Base-by-base conservation (phyloP, 2,113 vertebrate genomes). In the Columbina picui region DNA sequence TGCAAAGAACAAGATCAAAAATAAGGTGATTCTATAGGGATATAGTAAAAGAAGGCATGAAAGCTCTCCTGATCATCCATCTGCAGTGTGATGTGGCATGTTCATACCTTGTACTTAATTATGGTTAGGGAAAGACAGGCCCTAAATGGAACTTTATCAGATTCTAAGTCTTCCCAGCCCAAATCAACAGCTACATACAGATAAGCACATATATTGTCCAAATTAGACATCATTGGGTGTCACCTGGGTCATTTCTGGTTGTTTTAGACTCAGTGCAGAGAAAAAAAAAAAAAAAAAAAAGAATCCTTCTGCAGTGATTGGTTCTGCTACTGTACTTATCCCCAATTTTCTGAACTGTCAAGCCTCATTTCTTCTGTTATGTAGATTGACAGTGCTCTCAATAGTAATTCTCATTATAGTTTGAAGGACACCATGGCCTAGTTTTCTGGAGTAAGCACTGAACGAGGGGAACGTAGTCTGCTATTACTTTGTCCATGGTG, bases 401-500 rank as follows among this genome's bases (percentile, higher is more conserved):
- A 29, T 38, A 77, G 80, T 49, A 68, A 68, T 87, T 87, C 90
- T 94, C 92, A 77, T 96, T 95, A 90, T 9, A 39, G 45, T 53
- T 84, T 89, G 88, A 96, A 97, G 96, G 96, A 94, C 93, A 80
- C 36, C 17, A 41, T 84, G 89, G 94, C 96, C 96, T 93, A 34
- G 41, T 93, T 96, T 95, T 30, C 26, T 2, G 25, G 52, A 65
- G 41, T 84, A 71, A 36, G 70, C 57, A 36, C 52, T 34, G 76
- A 89, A 38, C 0, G 2, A 90, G 74, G 63, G 67, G 92, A 87
- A 43, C 6, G 7, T 14, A 93, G 75, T 55, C 84, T 82, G 36
- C 83, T 81, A 47, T 71, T 80, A 68, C 21, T 14, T 30, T 63
- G 79, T 57, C 75, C 38, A 4, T 39, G 14, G 69, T 45, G 52